phyloP scores from a whole-genome alignment of 1,140 invertebrate species.

The Leptinotarsa texana region DNA sequence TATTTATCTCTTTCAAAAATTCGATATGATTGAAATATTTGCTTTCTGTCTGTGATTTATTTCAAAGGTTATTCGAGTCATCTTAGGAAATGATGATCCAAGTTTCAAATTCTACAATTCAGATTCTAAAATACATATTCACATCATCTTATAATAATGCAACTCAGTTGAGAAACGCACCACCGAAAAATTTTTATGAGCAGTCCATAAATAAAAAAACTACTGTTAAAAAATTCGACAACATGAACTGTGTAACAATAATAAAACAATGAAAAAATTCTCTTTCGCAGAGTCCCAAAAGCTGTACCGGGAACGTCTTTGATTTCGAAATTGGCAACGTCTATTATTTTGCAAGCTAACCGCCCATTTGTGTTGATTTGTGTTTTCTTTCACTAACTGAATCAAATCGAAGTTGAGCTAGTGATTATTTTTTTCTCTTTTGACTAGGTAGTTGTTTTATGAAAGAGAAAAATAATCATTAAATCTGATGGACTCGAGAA shows the following conservation, averaged over 20 bases:
- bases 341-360: constrained; percentile 29
- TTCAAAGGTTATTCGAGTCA: too few relatives aligned
- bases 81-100: too few relatives aligned
- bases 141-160: not conserved
- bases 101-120: too few relatives aligned
- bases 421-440: not conserved
- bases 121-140: too few relatives aligned
- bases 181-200: not conserved
- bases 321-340: constrained; percentile 14
- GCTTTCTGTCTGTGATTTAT: too few relatives aligned
- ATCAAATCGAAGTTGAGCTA: not conserved
- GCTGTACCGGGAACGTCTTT: not conserved
- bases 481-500: not conserved
- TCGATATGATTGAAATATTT: too few relatives aligned
- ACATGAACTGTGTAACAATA: not conserved
- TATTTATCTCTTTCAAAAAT: too few relatives aligned
- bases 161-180: not conserved
- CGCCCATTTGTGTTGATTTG: constrained; percentile 22
- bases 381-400: constrained; percentile 20
- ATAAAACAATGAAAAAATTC: not conserved
- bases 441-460: not conserved
- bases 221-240: not conserved
- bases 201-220: not conserved
- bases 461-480: not conserved
- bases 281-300: not conserved